Evolutionary conservation across 1,140 invertebrate genomes (phyloP).

Genomic region (Trichoplusia ni): DNA sequence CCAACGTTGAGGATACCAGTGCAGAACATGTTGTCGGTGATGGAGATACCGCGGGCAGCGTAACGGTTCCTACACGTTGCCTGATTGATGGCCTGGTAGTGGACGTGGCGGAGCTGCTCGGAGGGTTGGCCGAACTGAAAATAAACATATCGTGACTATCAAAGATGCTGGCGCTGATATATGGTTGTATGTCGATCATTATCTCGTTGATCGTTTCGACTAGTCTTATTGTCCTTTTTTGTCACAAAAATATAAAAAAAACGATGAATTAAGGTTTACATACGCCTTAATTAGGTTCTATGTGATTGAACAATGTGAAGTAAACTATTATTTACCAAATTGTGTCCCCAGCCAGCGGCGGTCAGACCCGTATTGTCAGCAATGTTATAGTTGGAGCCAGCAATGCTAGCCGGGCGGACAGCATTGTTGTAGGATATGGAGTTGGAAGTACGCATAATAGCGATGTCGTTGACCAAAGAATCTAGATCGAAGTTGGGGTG

Average conservation of each 20-base stretch:
- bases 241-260: neutral
- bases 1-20: constrained; percentile 27
- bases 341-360: constrained; percentile 45
- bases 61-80: constrained; percentile 38
- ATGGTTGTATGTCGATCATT: too few species aligned
- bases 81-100: constrained; percentile 45
- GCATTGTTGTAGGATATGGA: constrained; percentile 59
- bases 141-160: neutral
- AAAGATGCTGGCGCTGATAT: too few species aligned
- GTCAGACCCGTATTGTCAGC: constrained; percentile 36
- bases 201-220: too few species aligned
- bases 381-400: constrained; percentile 34
- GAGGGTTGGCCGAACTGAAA: constrained; percentile 13
- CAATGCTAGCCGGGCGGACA: constrained; percentile 29
- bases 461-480: constrained; percentile 84
- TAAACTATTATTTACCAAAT: constrained; percentile 39
- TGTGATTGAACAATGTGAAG: too few species aligned
- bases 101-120: constrained; percentile 46
- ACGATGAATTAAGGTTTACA: too few species aligned
- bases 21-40: constrained; percentile 47
- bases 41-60: neutral
- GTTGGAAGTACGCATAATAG: constrained; percentile 46
- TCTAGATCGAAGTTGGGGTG: constrained; percentile 81
- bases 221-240: too few species aligned
- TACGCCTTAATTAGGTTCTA: too few species aligned